Evolutionary conservation across 2,888 invertebrate genomes (phyloP).

Genomic region (Epirrhoe alternata): DNA sequence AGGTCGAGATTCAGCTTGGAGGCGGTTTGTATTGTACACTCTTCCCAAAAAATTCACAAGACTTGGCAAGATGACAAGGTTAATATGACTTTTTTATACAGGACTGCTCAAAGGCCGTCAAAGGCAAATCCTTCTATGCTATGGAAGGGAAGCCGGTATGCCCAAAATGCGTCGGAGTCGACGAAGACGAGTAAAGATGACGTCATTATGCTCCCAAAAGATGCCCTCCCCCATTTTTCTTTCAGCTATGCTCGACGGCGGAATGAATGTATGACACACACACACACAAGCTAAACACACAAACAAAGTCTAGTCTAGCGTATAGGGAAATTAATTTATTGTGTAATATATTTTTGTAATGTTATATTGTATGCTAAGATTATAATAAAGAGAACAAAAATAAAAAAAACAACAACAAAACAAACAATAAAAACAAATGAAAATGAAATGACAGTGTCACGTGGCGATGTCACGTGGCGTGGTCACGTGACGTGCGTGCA

Average conservation of each 20-base stretch:
- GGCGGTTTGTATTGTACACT: conserved; percentile 62
- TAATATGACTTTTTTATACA: conserved; percentile 74
- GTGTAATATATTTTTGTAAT: conserved; percentile 83
- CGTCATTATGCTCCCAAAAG: conserved; percentile 71
- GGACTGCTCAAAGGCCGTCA: conserved; percentile 97
- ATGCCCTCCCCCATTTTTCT: conserved; percentile 77
- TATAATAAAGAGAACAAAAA: conserved; percentile 84
- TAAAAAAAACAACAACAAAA: conserved; percentile 64
- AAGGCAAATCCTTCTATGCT: conserved; percentile 98
- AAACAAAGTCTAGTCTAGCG: conserved; percentile 61
- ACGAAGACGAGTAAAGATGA: conserved; percentile 90
- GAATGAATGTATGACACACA: conserved; percentile 54
- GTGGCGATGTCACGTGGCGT: conserved; percentile 52
- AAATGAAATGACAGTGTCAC: conserved; percentile 47
- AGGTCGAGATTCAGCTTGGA: conserved; percentile 7
- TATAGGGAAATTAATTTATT: conserved; percentile 71
- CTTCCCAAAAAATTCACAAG: conserved; percentile 48
- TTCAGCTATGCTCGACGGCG: conserved; percentile 80
- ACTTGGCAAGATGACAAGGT: conserved; percentile 48
- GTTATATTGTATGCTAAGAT: conserved; percentile 82
- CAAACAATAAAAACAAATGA: conserved; percentile 53
- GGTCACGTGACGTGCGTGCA: conserved; percentile 64
- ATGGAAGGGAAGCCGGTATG: conserved; percentile 99
- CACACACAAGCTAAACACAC: conserved; percentile 56
- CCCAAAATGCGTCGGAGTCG: conserved; percentile 96